A percentile compares a stretch with the other conserved stretches of the same genome.
phyloP scores from a whole-genome alignment of 2,797 vertebrate species.

The Melanotaenia parkinsoni region DNA sequence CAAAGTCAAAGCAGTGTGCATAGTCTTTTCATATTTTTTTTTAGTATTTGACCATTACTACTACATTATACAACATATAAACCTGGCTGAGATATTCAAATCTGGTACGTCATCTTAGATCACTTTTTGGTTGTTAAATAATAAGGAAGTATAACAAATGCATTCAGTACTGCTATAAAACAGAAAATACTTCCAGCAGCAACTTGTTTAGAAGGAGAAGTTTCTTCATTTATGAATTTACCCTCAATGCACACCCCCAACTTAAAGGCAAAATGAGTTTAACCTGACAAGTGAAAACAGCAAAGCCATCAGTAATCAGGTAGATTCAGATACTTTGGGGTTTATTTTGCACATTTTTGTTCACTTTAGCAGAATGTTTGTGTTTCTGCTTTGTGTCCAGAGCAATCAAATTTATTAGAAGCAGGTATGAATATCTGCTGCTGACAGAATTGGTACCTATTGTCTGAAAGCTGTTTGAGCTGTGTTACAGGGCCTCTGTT shows the following conservation, averaged over 20 bases:
- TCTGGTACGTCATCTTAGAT: not conserved
- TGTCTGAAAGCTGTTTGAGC: not conserved
- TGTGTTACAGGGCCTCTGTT: not conserved
- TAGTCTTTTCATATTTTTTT: not conserved
- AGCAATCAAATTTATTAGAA: not conserved
- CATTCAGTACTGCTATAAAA: too few species aligned
- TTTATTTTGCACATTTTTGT: not conserved
- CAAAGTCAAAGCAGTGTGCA: not conserved
- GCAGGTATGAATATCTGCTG: not conserved
- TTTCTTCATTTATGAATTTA: not conserved
- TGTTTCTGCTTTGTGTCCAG: constrained; percentile 1
- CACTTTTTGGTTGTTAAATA: too few species aligned
- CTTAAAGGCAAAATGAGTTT: not conserved
- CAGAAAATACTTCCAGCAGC: too few species aligned
- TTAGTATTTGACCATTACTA: not conserved
- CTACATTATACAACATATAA: not conserved
- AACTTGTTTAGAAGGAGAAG: not conserved
- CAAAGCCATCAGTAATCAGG: not conserved
- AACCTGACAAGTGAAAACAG: not conserved
- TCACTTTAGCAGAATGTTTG: not conserved
- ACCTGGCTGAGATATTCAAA: not conserved
- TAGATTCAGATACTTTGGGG: not conserved
- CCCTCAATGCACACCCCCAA: not conserved
- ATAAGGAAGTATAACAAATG: too few species aligned
- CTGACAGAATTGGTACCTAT: not conserved